These are phyloP conservation scores for Epinotia ramella DNA, from an alignment of 2,888 invertebrate genomes.

Conservation along the genomic window DNA sequence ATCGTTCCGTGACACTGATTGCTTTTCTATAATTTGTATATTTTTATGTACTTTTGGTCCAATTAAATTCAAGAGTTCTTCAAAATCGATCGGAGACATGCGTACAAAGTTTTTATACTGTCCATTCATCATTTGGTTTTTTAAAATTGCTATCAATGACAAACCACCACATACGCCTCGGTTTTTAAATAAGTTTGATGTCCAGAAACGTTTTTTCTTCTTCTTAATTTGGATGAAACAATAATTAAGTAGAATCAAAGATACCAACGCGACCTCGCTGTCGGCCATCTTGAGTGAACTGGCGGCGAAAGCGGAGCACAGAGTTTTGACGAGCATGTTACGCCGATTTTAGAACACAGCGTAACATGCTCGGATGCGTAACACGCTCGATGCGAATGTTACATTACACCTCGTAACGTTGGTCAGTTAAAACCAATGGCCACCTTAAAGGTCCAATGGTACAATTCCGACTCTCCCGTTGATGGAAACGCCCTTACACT, in stretches of 20 bases:
- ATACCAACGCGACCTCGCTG: too few species aligned
- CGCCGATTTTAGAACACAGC: too few species aligned
- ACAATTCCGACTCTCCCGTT: too few species aligned
- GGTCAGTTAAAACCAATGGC: too few species aligned
- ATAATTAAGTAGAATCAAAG: conserved; percentile 47
- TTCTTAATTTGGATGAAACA: conserved; percentile 51
- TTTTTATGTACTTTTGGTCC: conserved; percentile 22
- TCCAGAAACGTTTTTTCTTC: conserved; percentile 50
- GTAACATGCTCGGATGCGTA: too few species aligned
- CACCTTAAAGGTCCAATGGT: too few species aligned
- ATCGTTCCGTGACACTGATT: conserved; percentile 13
- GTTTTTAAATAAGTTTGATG: conserved; percentile 50
- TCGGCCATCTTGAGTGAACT: too few species aligned
- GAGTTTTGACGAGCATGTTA: too few species aligned
- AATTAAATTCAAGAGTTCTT: conserved; percentile 45
- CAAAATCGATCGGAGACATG: conserved; percentile 49
- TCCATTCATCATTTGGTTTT: conserved; percentile 16
- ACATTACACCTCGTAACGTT: too few species aligned
- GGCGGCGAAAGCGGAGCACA: too few species aligned
- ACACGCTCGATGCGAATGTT: too few species aligned
- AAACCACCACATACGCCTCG: conserved; percentile 47
- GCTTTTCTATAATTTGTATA: conserved; percentile 13
- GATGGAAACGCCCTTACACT: not conserved
- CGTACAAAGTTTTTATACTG: conserved; percentile 50
- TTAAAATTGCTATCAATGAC: conserved; percentile 37